A percentile compares a stretch with the other conserved stretches of the same genome.
Evolutionary conservation across 2,888 invertebrate species (phyloP).

Genomic region (Drosophila incognita): DNA sequence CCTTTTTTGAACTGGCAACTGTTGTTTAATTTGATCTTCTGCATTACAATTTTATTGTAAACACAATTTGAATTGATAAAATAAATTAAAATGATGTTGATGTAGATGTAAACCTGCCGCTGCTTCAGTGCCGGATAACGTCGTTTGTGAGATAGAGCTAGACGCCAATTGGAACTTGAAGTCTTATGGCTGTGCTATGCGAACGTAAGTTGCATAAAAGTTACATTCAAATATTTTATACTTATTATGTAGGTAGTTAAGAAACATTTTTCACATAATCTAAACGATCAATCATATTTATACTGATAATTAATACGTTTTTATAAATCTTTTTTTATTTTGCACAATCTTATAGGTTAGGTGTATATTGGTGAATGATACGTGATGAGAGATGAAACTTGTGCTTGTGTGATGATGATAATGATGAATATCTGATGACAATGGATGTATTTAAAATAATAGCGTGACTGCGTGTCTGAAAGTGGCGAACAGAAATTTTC

Average conservation of each 20-base stretch:
- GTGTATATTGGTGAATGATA: conserved; percentile 48
- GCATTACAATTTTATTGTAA: not conserved
- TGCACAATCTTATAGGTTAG: conserved; percentile 44
- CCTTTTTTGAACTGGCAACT: conserved; percentile 49
- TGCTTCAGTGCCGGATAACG: conserved; percentile 38
- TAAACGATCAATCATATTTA: not conserved
- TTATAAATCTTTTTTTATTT: conserved; percentile 30
- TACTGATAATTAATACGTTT: conserved; percentile 22
- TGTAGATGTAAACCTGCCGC: conserved; percentile 24
- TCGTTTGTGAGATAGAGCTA: conserved; percentile 20
- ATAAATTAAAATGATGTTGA: conserved; percentile 43
- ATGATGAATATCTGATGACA: conserved; percentile 18
- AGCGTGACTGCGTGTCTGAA: conserved; percentile 40
- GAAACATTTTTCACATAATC: conserved; percentile 10
- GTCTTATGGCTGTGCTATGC: conserved; percentile 64
- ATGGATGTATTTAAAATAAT: conserved; percentile 34
- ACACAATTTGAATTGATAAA: conserved; percentile 45
- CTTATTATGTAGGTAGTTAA: conserved; percentile 17
- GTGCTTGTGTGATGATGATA: conserved; percentile 51
- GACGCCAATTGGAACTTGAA: conserved; percentile 42
- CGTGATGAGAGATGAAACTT: conserved; percentile 49
- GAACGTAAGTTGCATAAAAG: conserved; percentile 68
- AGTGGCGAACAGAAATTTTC: conserved; percentile 8
- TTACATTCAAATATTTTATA: conserved; percentile 17
- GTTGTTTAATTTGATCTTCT: conserved; percentile 12